These are phyloP conservation scores for Drosophila yooni DNA, from an alignment of 2,888 invertebrate species.

Conservation along the genomic window DNA sequence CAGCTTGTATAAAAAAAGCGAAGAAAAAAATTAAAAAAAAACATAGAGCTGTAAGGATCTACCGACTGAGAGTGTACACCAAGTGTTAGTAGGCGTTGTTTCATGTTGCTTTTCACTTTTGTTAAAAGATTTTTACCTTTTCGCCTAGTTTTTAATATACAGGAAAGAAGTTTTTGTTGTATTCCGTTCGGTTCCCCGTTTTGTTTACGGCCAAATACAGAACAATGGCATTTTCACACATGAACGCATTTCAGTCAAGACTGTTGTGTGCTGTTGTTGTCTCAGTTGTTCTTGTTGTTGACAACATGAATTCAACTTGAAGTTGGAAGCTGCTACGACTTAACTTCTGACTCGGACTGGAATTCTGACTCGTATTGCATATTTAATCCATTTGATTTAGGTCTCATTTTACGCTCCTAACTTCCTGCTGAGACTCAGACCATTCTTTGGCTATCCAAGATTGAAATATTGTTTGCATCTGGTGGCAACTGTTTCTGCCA, in stretches of 20 bases:
- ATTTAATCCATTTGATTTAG: conserved; percentile 63
- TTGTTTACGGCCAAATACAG: conserved; percentile 73
- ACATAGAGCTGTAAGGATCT: conserved; percentile 48
- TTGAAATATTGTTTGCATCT: conserved; percentile 69
- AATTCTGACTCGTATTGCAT: conserved; percentile 58
- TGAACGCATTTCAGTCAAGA: conserved; percentile 62
- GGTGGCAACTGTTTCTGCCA: conserved; percentile 30
- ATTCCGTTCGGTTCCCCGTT: conserved; percentile 50
- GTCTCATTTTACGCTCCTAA: conserved; percentile 22
- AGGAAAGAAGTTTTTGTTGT: conserved; percentile 42
- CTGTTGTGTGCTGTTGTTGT: background rate
- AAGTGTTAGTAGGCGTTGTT: conserved; percentile 50
- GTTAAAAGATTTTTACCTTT: conserved; percentile 47
- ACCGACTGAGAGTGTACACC: conserved; percentile 28
- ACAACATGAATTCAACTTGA: conserved; percentile 49
- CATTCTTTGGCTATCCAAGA: conserved; percentile 38
- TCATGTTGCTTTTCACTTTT: conserved; percentile 48
- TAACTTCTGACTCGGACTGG: conserved; percentile 5
- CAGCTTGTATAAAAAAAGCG: conserved; percentile 12
- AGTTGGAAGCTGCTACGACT: conserved; percentile 48
- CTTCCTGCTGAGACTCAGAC: conserved; percentile 8
- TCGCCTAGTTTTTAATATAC: conserved; percentile 59
- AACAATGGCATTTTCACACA: conserved; percentile 76
- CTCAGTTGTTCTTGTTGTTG: conserved; percentile 35
- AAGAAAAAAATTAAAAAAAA: background rate